Evolutionary conservation across 2,113 vertebrate genomes (phyloP).

Genomic region (Paramormyrops kingsleyae): DNA sequence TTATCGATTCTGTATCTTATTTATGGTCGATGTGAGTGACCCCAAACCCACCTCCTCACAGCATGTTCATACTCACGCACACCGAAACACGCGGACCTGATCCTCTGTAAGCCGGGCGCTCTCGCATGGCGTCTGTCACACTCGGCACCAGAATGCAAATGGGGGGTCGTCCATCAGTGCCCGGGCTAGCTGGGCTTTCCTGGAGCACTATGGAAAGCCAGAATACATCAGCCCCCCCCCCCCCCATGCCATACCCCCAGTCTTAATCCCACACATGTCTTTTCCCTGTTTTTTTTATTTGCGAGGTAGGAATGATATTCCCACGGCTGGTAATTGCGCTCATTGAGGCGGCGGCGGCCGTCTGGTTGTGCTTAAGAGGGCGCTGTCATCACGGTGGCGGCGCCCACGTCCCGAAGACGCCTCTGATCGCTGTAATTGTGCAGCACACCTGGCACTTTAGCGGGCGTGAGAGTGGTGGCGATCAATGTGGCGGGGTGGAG

Average conservation of each 20-base stretch:
- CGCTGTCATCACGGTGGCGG: neutral
- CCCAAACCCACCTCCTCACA: neutral
- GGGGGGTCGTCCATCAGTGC: neutral
- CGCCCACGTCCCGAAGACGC: neutral
- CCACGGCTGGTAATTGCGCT: constrained; percentile 35
- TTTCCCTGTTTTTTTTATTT: neutral
- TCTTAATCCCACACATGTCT: constrained; percentile 24
- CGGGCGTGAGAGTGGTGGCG: neutral
- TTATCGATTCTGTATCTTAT: neutral
- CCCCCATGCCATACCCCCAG: neutral
- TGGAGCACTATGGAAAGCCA: neutral
- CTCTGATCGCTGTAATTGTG: constrained; percentile 18
- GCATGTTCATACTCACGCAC: neutral
- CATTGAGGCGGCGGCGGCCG: constrained; percentile 27
- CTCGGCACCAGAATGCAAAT: neutral
- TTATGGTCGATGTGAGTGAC: neutral
- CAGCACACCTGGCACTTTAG: constrained; percentile 14
- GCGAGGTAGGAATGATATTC: neutral
- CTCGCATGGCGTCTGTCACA: neutral
- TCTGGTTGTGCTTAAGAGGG: neutral
- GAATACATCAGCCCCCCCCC: neutral
- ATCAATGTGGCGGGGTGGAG: constrained; percentile 11
- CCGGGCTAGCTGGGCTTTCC: neutral
- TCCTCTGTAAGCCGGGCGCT: neutral
- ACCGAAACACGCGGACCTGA: neutral